phyloP scores from a whole-genome alignment of 2,797 vertebrate genomes.

The Arctocebus calabarensis region DNA sequence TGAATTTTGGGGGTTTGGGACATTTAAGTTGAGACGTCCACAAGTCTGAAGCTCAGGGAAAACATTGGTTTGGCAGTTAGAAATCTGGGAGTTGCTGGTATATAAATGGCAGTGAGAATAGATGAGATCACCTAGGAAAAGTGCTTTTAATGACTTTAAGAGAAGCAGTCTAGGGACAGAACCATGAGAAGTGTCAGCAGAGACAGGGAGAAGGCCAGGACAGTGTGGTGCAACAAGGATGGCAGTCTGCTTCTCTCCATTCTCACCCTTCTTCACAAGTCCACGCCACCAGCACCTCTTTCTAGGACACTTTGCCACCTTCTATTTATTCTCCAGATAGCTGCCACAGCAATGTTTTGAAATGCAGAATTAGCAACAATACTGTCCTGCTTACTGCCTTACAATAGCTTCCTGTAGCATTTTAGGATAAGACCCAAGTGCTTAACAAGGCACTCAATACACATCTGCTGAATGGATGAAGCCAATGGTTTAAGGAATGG shows the following conservation, averaged over 20 bases:
- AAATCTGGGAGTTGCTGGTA: neutral
- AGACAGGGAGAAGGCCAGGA: neutral
- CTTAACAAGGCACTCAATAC: neutral
- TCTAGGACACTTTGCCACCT: neutral
- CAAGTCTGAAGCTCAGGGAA: slow-evolving; percentile 4
- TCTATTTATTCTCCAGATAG: neutral
- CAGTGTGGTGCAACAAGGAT: neutral
- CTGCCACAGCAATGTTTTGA: neutral
- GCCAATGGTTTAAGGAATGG: neutral
- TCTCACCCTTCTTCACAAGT: neutral
- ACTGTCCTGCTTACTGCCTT: slow-evolving; percentile 2
- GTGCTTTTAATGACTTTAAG: neutral
- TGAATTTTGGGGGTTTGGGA: slow-evolving; percentile 10
- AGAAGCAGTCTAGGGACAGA: neutral
- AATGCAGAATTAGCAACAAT: neutral
- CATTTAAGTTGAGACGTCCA: neutral
- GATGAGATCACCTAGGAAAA: neutral
- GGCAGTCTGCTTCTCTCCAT: neutral
- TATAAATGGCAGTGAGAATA: neutral
- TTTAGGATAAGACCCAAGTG: slow-evolving; percentile 14
- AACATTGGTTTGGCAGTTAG: neutral
- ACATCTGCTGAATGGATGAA: slow-evolving; percentile 28
- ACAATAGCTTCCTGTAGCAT: neutral
- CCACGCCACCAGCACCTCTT: neutral
- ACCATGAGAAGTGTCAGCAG: neutral